phyloP scores from a whole-genome alignment of 2,113 vertebrate genomes.

The Recurvirostra avosetta region DNA sequence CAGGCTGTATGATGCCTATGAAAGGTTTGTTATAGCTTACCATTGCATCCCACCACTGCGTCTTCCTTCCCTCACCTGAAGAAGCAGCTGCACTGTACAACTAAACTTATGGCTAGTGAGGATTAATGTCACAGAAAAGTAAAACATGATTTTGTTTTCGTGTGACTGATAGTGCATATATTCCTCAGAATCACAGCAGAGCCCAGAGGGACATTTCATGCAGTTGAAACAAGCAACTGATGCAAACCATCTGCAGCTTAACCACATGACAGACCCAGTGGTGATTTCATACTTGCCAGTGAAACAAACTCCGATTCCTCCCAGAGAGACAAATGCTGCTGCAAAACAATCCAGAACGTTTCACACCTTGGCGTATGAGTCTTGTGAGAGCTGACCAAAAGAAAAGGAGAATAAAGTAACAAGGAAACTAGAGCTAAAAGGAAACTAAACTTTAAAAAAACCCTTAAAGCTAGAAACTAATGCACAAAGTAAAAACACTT shows the following conservation, averaged over 20 bases:
- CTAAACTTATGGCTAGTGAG: conserved; percentile 9
- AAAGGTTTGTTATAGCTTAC: background rate
- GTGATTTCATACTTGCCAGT: conserved; percentile 69
- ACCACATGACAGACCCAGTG: conserved; percentile 62
- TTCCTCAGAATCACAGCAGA: conserved; percentile 49
- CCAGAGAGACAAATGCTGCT: conserved; percentile 56
- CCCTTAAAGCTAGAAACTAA: background rate
- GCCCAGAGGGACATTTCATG: conserved; percentile 60
- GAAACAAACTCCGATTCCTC: conserved; percentile 59
- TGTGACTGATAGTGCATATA: conserved; percentile 45
- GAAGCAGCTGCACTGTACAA: background rate
- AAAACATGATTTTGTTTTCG: conserved; percentile 60
- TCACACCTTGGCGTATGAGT: background rate
- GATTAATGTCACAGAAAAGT: conserved; percentile 50
- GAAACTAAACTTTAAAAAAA: background rate
- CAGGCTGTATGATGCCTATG: background rate
- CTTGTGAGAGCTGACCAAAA: conserved; percentile 35
- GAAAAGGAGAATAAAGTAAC: conserved; percentile 6
- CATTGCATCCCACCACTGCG: background rate
- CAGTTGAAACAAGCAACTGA: conserved; percentile 52
- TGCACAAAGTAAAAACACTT: background rate
- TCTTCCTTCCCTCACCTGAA: background rate
- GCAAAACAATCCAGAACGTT: conserved; percentile 46
- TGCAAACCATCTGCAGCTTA: conserved; percentile 67
- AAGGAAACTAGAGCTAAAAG: background rate